Conservation (phyloP, 2,888 invertebrate genomes). For the Cryptocephalus moraei region DNA sequence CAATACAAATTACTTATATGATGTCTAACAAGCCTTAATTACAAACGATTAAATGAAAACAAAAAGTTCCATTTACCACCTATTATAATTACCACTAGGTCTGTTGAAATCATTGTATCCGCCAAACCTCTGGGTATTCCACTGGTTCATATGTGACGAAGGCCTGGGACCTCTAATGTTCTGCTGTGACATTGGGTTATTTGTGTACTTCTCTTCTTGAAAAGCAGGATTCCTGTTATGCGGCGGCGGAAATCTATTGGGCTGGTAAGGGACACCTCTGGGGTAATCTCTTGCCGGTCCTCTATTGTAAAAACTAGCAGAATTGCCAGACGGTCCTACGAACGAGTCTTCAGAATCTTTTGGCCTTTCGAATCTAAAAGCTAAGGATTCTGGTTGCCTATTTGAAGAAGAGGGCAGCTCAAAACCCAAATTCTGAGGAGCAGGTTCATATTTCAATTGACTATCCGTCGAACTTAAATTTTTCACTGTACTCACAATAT, state of each 20-base stretch:
- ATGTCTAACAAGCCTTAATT: no score
- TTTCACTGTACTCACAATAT: constrained; percentile 27
- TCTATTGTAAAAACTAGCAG: no score
- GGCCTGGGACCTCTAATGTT: not conserved
- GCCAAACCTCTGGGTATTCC: no score
- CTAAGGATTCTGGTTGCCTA: not conserved
- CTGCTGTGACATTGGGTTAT: not conserved
- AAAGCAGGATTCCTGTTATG: not conserved
- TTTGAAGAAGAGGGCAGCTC: constrained; percentile 6
- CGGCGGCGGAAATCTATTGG: no score
- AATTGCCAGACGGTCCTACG: no score
- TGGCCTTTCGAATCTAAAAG: not conserved
- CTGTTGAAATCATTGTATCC: not conserved
- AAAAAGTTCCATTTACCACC: not conserved
- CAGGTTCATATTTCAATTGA: not conserved
- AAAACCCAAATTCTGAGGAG: constrained; percentile 6
- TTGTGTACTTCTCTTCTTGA: constrained; percentile 1
- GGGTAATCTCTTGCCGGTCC: no score
- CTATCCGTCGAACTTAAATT: constrained; percentile 5
- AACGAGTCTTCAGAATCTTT: no score
- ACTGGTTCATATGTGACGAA: no score
- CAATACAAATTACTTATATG: no score
- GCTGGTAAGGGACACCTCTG: no score
- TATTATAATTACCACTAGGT: not conserved
- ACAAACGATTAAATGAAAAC: no score